These are phyloP conservation scores for Caenorhabditis uteleia DNA, from an alignment of 2,888 invertebrate genomes.

Conservation along the genomic window DNA sequence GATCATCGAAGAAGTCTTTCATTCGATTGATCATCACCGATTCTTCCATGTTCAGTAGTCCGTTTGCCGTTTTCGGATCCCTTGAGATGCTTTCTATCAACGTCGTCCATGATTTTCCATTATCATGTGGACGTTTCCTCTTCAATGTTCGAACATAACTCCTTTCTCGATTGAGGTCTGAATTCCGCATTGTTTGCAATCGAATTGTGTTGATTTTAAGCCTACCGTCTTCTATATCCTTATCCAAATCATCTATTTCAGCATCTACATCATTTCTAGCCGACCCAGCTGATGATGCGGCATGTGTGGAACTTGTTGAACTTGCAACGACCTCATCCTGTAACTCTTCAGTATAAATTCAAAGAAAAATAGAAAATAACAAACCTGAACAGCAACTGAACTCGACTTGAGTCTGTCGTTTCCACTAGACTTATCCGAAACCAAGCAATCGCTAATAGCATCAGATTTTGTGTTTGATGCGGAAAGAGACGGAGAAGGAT, in stretches of 20 bases:
- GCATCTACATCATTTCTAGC: no score
- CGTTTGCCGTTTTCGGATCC: constrained; percentile 6
- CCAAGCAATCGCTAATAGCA: background rate
- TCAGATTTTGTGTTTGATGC: background rate
- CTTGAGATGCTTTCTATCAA: constrained; percentile 15
- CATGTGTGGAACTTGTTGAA: no score
- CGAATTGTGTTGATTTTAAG: constrained; percentile 11
- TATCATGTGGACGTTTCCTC: no score
- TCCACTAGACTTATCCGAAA: constrained; percentile 21
- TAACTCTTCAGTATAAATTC: no score
- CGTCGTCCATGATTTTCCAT: background rate
- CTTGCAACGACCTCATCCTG: no score
- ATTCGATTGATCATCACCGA: constrained; percentile 12
- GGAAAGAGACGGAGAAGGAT: background rate
- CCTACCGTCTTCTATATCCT: no score
- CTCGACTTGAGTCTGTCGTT: constrained; percentile 8
- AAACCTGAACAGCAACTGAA: no score
- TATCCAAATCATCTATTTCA: no score
- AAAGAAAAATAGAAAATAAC: no score
- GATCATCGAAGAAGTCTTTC: constrained; percentile 23
- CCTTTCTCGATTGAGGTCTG: background rate
- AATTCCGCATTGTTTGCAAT: no score
- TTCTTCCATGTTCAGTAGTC: constrained; percentile 29
- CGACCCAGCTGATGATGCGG: no score
- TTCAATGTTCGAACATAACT: no score